These are phyloP conservation scores for Eublepharis macularius DNA, from an alignment of 2,113 vertebrate species.

Conservation along the genomic window DNA sequence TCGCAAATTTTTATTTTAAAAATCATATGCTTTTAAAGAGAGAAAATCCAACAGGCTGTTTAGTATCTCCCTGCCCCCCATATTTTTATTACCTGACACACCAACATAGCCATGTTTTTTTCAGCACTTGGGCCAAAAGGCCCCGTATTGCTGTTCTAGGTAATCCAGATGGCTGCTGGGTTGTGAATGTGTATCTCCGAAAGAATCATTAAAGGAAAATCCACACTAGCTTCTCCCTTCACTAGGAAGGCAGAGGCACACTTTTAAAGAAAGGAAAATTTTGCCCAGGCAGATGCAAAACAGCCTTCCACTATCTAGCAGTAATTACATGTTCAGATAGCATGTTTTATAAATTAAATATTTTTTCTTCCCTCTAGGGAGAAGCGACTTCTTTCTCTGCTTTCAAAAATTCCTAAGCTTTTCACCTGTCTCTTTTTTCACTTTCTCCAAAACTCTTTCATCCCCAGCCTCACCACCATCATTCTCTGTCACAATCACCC, in stretches of 20 bases:
- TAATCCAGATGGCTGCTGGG: not conserved
- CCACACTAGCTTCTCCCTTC: not conserved
- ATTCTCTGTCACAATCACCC: not conserved
- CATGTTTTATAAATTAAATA: not conserved
- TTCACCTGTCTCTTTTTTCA: not conserved
- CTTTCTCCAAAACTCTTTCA: not conserved
- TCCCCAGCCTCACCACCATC: not conserved
- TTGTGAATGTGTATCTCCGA: not conserved
- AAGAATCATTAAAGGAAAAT: not conserved
- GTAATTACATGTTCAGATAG: not conserved
- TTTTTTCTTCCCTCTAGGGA: not conserved
- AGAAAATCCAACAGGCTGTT: not conserved
- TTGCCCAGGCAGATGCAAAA: not conserved
- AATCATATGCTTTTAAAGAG: not conserved
- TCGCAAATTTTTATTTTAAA: not conserved
- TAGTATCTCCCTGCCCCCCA: too few species aligned
- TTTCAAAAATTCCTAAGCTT: not conserved
- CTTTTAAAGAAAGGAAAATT: too few species aligned
- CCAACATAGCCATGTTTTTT: too few species aligned
- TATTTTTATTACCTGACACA: too few species aligned
- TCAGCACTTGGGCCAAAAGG: too few species aligned
- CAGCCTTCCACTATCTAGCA: not conserved
- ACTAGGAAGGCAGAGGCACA: not conserved
- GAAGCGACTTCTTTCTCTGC: not conserved
- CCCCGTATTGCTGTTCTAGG: too few species aligned